phyloP scores from a whole-genome alignment of 1,140 invertebrate species.

The Panulirus ornatus region DNA sequence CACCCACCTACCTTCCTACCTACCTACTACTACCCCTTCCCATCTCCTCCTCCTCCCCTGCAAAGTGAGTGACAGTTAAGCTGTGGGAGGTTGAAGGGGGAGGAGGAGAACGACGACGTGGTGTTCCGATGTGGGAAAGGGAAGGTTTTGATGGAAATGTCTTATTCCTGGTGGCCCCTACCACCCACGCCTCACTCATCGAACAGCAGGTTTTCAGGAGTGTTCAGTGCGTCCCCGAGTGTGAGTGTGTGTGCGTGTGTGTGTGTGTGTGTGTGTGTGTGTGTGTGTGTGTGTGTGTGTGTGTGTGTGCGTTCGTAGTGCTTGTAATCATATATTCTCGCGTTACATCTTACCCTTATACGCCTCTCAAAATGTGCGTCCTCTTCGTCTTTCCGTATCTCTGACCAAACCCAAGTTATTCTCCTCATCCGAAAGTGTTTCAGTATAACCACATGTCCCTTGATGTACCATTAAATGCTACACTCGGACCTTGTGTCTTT shows the following conservation, averaged over 20 bases:
- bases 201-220: too few species aligned
- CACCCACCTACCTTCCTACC: neutral
- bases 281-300: slow-evolving; percentile 7
- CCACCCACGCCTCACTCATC: too few species aligned
- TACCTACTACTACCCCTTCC: neutral
- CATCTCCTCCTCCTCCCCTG: neutral
- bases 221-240: neutral
- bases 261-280: neutral
- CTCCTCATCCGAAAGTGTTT: neutral
- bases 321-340: neutral
- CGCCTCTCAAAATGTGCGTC: too few species aligned
- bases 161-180: too few species aligned
- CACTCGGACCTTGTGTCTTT: neutral
- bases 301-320: neutral
- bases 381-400: neutral
- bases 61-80: neutral
- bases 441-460: neutral
- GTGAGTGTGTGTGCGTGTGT: neutral
- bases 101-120: neutral
- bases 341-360: too few species aligned
- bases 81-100: neutral
- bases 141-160: too few species aligned
- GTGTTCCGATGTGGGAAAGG: neutral
- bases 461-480: neutral
- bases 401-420: too few species aligned